phyloP scores from a whole-genome alignment of 2,113 vertebrate genomes.

The Mugil cephalus region DNA sequence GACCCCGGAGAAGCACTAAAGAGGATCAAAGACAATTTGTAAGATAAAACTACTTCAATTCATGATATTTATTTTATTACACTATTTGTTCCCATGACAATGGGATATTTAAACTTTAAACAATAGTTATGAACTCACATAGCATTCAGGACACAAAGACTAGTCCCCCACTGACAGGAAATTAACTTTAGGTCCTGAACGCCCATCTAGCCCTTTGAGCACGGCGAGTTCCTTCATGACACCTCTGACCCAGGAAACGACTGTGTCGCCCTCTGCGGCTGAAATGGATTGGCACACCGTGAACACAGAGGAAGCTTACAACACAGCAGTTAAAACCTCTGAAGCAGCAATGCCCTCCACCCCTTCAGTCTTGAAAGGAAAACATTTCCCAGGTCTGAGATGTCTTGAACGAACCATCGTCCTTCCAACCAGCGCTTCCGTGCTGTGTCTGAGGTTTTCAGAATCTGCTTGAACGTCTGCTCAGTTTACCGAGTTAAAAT shows the following conservation, averaged over 20 bases:
- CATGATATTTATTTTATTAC: slow-evolving; percentile 24
- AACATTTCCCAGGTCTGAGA: slow-evolving; percentile 5
- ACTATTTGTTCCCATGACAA: slow-evolving; percentile 47
- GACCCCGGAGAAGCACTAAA: slow-evolving; percentile 46
- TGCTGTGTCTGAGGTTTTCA: slow-evolving; percentile 6
- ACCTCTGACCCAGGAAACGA: slow-evolving; percentile 17
- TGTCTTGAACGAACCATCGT: slow-evolving; percentile 36
- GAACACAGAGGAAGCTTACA: slow-evolving; percentile 7
- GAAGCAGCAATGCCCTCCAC: background rate
- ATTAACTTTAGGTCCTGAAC: slow-evolving; percentile 13
- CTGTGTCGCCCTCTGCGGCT: background rate
- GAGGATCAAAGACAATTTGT: slow-evolving; percentile 25
- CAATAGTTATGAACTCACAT: slow-evolving; percentile 2
- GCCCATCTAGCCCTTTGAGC: slow-evolving; percentile 3
- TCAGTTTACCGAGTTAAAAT: slow-evolving; percentile 77
- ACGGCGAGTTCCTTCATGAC: slow-evolving; percentile 22
- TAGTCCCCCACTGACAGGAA: slow-evolving; percentile 43
- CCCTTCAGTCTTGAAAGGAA: slow-evolving; percentile 5
- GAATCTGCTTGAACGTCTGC: slow-evolving; percentile 17
- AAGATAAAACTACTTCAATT: slow-evolving; percentile 49
- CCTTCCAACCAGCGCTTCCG: background rate
- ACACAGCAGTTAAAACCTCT: background rate
- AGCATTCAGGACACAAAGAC: slow-evolving; percentile 24
- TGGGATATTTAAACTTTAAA: background rate
- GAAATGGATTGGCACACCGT: slow-evolving; percentile 10